Evolutionary conservation across 2,113 vertebrate species (phyloP), one percentile per base, ranked within the genome.

Genomic region (Eudyptes chrysolophus): DNA sequence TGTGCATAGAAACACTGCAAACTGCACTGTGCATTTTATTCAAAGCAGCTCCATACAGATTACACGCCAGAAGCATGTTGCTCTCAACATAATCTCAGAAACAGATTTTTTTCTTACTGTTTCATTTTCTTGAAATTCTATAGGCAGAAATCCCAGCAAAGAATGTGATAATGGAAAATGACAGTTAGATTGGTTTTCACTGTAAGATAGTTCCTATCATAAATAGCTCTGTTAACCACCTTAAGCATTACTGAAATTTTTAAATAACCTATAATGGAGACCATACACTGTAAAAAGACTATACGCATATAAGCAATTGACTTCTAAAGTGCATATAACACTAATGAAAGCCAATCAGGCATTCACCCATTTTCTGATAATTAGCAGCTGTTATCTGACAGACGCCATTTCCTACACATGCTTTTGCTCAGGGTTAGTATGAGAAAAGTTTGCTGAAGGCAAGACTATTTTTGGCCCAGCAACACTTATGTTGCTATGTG

Each of bases 391-490:
- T 90, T 94, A 84, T 97, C 95, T 97, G 94, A 78, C 94, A 98
- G 95, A 96, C 58, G 17, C 96, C 89, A 88, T 97, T 98, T 97
- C 95, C 95, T 97, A 80, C 87, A 78, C 65, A 94, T 52, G 93
- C n/a, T 97, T 95, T 97, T 93, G 54, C 90, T 96, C 94, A 81
- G 76, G 66, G 96, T 94, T 97, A 98, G 96, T 76, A 96, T 84
- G 88, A 94, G 96, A 96, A 97, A 98, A 96, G 93, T 96, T 95
- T 97, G 92, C 94, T 96, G 62, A 89, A 93, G 96, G 92, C 86
- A 85, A 83, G 71, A 46, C 96, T 98, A 98, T 98, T 98, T 98
- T 96, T 95, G 98, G 97, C 94, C 92, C 75, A 62, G 75, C 64
- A 92, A 55, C 61, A 97, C 69, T 92, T 69, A 13, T 62, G 97